A percentile compares a stretch with the other conserved stretches of the same genome.
These are phyloP conservation scores for Vannuccia rotundouncinata DNA, from an alignment of 2,888 invertebrate genomes.

Conservation along the genomic window DNA sequence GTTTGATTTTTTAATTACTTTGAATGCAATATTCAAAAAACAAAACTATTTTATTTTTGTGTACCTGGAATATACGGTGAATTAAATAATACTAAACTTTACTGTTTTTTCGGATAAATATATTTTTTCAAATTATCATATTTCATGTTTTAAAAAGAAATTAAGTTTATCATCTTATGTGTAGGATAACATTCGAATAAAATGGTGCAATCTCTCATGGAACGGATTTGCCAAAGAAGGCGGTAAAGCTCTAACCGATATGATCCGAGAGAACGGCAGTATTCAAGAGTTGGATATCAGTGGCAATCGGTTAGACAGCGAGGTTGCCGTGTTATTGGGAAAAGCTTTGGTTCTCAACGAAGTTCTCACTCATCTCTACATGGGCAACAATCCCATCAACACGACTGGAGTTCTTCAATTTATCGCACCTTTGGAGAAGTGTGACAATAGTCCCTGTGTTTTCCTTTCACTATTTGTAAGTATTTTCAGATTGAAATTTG, in stretches of 20 bases:
- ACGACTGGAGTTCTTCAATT: constrained; percentile 49
- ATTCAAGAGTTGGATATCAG: constrained; percentile 51
- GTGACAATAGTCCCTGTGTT: constrained; percentile 47
- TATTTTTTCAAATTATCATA: no score
- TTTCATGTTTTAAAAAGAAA: no score
- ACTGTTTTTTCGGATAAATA: no score
- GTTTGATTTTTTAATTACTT: no score
- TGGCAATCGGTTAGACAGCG: constrained; percentile 51
- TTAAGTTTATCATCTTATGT: no score
- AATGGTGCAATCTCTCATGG: constrained; percentile 51
- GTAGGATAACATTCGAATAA: constrained; percentile 54
- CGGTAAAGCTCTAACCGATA: constrained; percentile 52
- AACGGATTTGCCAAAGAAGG: constrained; percentile 54
- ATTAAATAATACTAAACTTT: no score
- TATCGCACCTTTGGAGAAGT: constrained; percentile 43
- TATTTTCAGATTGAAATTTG: no score
- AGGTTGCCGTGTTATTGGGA: constrained; percentile 47
- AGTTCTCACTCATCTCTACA: constrained; percentile 43
- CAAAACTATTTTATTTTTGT: no score
- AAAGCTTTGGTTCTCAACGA: constrained; percentile 44
- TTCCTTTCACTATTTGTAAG: constrained; percentile 51
- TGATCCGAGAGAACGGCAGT: constrained; percentile 48
- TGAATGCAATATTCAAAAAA: no score
- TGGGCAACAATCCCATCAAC: constrained; percentile 54
- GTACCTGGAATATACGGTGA: no score